Conservation (phyloP, 2,113 vertebrate genomes). For the Callipepla californica region DNA sequence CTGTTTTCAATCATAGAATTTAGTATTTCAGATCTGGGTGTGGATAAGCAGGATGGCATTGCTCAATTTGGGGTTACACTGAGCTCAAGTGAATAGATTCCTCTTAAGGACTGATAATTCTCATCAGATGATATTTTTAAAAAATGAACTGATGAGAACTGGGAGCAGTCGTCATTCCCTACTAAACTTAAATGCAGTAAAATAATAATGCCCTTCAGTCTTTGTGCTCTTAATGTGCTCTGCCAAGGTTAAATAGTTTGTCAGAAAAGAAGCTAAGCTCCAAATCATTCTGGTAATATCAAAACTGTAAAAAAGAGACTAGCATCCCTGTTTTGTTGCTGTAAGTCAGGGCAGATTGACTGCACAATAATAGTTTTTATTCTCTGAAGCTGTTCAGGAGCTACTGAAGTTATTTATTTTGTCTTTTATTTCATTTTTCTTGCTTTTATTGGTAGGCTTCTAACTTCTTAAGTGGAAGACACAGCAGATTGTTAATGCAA, state of each 20-base stretch:
- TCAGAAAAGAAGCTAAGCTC: background rate
- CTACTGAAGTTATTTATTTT: constrained; percentile 36
- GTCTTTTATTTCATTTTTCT: constrained; percentile 14
- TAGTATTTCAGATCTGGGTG: background rate
- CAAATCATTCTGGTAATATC: background rate
- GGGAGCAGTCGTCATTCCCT: background rate
- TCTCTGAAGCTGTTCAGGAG: constrained; percentile 3
- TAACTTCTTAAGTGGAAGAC: constrained; percentile 64
- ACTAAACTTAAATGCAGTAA: background rate
- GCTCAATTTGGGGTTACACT: background rate
- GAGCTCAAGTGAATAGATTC: background rate
- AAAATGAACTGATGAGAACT: background rate
- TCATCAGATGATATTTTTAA: background rate
- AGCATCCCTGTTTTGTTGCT: background rate
- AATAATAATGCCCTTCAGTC: background rate
- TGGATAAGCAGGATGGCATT: background rate
- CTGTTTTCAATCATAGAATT: background rate
- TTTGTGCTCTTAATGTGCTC: background rate
- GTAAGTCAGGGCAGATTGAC: background rate
- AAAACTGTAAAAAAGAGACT: background rate
- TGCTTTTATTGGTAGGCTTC: constrained; percentile 63
- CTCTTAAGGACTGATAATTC: background rate
- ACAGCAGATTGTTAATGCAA: constrained; percentile 55
- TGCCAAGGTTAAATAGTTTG: constrained; percentile 25
- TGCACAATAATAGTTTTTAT: constrained; percentile 28